Conservation (phyloP, 1,140 invertebrate genomes). For the Brachionus rubens region DNA sequence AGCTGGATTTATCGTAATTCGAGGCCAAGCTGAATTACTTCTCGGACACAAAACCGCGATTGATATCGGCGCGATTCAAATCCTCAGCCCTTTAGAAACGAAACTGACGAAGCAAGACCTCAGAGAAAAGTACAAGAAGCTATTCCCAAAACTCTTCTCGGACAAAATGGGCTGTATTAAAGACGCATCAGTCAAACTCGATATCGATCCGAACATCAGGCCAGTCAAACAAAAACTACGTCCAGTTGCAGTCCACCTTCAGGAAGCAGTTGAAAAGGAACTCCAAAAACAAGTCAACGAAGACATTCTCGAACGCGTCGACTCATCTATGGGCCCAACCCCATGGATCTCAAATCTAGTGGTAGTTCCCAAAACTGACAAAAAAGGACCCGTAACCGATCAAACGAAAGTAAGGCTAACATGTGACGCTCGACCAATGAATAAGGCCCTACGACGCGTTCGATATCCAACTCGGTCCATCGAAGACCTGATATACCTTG, state of each 20-base stretch:
- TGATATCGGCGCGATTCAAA: not conserved
- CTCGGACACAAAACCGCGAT: too few species aligned
- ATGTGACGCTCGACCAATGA: not conserved
- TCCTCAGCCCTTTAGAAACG: not conserved
- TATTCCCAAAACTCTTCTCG: too few species aligned
- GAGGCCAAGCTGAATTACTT: too few species aligned
- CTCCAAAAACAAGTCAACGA: not conserved
- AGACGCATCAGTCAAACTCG: not conserved
- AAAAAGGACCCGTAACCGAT: not conserved
- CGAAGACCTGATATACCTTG: not conserved
- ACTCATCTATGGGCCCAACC: not conserved
- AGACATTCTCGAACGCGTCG: not conserved
- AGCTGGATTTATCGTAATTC: too few species aligned
- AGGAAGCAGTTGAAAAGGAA: constrained; percentile 1
- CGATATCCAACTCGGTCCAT: not conserved
- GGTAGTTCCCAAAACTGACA: not conserved
- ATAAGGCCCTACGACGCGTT: not conserved
- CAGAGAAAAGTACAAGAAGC: too few species aligned
- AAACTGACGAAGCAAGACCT: too few species aligned
- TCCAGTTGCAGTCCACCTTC: too few species aligned
- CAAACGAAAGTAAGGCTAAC: not conserved
- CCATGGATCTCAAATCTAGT: not conserved
- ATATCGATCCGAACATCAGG: not conserved
- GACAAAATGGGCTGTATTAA: not conserved
- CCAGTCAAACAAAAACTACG: not conserved